Evolutionary conservation across 1,140 invertebrate species (phyloP).

Genomic region (Oryctes rhinoceros): DNA sequence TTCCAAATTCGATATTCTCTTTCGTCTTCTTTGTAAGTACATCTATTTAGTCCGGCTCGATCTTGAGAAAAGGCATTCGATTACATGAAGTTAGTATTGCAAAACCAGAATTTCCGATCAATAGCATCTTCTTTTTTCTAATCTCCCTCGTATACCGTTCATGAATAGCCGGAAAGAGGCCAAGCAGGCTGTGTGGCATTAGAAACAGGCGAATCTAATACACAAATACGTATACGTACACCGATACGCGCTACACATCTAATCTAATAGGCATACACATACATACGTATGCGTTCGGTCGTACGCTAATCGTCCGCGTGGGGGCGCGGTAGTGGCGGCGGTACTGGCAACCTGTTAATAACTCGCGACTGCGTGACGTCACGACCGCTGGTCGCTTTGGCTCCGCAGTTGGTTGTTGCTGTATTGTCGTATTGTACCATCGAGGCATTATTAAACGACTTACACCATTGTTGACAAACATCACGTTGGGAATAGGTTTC

Average conservation of each 20-base stretch:
- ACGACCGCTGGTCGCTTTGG: constrained; percentile 45
- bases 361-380: constrained; percentile 46
- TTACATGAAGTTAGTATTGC: no score
- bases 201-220: background rate
- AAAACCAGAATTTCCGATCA: no score
- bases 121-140: no score
- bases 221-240: background rate
- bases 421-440: no score
- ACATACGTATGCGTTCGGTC: background rate
- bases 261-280: background rate
- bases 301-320: background rate
- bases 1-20: no score
- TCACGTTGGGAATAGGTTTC: no score
- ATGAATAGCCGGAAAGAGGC: background rate
- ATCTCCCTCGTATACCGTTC: background rate
- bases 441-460: no score
- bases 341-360: constrained; percentile 45
- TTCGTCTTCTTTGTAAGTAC: no score
- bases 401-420: background rate
- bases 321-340: background rate
- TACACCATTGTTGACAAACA: background rate
- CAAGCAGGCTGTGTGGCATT: background rate
- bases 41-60: no score
- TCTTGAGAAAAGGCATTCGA: no score
- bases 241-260: background rate